These are phyloP conservation scores for Oryzias dopingdopingensis DNA, from an alignment of 2,797 vertebrate species.

Conservation along the genomic window DNA sequence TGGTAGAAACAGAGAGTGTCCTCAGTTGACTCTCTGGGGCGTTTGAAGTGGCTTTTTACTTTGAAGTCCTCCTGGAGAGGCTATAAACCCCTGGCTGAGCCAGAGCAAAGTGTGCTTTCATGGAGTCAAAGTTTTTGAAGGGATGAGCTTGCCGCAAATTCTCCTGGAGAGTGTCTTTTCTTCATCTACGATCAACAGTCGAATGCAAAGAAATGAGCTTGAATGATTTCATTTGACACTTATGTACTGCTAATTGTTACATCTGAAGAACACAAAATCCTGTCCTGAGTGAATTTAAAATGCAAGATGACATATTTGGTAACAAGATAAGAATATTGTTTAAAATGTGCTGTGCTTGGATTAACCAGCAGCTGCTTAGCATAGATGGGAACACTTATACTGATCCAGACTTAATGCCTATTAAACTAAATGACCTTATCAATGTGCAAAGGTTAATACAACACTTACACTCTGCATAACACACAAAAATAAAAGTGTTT, in stretches of 20 bases:
- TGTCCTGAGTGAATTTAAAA: constrained; percentile 14
- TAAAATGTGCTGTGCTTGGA: constrained; percentile 39
- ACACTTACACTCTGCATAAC: background rate
- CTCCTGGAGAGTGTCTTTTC: constrained; percentile 6
- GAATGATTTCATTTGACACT: background rate
- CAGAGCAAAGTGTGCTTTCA: constrained; percentile 67
- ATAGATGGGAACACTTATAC: constrained; percentile 49
- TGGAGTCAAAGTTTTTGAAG: constrained; percentile 32
- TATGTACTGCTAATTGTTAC: constrained; percentile 1
- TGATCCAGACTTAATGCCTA: constrained; percentile 73
- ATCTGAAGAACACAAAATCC: constrained; percentile 2
- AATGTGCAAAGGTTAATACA: constrained; percentile 47
- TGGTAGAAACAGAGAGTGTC: background rate
- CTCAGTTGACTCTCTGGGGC: constrained; percentile 47
- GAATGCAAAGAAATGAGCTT: background rate
- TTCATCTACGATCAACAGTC: background rate
- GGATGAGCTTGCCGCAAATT: constrained; percentile 17
- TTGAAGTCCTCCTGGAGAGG: constrained; percentile 72
- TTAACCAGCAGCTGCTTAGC: constrained; percentile 50
- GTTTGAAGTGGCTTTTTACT: constrained; percentile 77
- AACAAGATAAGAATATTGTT: constrained; percentile 4
- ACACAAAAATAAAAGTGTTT: too few relatives aligned
- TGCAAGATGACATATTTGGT: constrained; percentile 9
- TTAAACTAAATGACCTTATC: constrained; percentile 70
- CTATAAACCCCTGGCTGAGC: constrained; percentile 43